Percentiles rank a stretch among this genome's conserved stretches.
Evolutionary conservation across 2,888 invertebrate genomes (phyloP).

Genomic region (Eilema caniola): DNA sequence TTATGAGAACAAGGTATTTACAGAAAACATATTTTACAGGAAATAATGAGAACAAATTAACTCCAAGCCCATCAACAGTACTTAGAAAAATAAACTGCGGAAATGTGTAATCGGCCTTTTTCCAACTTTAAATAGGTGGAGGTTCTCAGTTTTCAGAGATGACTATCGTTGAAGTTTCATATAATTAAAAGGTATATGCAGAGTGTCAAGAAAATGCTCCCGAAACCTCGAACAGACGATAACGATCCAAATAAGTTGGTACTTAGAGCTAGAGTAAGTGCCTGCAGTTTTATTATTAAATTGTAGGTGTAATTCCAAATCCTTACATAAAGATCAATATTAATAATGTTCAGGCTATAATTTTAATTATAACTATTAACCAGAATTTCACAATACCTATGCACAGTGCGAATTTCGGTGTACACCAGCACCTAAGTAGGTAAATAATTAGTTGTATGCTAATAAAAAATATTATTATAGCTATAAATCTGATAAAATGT

Average conservation of each 20-base stretch:
- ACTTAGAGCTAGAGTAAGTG: no score
- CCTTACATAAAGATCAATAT: no score
- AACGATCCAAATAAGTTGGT: no score
- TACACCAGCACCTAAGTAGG: neutral
- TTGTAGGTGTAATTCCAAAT: no score
- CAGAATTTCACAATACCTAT: no score
- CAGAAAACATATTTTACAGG: neutral
- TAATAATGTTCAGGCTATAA: no score
- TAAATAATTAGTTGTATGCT: neutral
- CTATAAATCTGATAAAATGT: neutral
- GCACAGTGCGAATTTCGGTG: neutral
- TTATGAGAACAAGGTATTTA: neutral
- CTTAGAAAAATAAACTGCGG: neutral
- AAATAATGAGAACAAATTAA: neutral
- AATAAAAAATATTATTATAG: neutral
- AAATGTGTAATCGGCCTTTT: neutral
- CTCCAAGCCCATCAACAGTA: neutral
- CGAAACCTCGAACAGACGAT: no score
- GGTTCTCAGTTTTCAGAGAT: neutral
- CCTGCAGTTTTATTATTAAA: no score
- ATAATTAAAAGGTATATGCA: no score
- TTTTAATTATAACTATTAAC: no score
- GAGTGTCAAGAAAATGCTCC: no score
- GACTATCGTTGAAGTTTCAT: no score
- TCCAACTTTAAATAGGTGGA: neutral